phyloP scores from a whole-genome alignment of 2,888 invertebrate species.

The Acrobasis consociella region DNA sequence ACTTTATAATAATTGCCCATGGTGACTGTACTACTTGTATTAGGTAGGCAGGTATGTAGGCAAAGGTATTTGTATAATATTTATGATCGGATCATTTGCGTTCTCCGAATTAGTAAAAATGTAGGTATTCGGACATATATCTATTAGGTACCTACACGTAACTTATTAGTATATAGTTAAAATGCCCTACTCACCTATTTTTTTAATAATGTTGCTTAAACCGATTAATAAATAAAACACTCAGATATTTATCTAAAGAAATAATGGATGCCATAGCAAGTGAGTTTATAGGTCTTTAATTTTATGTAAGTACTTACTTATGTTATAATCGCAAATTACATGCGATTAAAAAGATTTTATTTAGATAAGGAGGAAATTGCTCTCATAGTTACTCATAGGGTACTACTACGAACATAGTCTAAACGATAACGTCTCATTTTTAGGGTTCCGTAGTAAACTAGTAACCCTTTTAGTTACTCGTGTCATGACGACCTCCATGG shows the following conservation, averaged over 20 bases:
- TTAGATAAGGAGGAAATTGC: conserved; percentile 8
- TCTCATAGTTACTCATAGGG: neutral
- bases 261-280: neutral
- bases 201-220: neutral
- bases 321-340: conserved; percentile 15
- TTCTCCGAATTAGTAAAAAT: too few relatives aligned
- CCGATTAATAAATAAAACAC: neutral
- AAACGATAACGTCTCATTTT: neutral
- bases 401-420: neutral
- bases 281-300: neutral
- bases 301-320: neutral
- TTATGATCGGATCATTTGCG: too few relatives aligned
- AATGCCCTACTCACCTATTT: neutral
- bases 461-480: too few relatives aligned
- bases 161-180: too few relatives aligned
- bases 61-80: too few relatives aligned
- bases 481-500: too few relatives aligned
- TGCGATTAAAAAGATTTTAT: conserved; percentile 9
- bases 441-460: too few relatives aligned
- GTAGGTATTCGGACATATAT: too few relatives aligned
- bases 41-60: too few relatives aligned
- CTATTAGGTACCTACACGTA: too few relatives aligned
- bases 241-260: conserved; percentile 6
- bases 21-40: too few relatives aligned
- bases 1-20: too few relatives aligned